phyloP scores from a whole-genome alignment of 2,888 invertebrate genomes.

The Hemicrepidius hirtus region DNA sequence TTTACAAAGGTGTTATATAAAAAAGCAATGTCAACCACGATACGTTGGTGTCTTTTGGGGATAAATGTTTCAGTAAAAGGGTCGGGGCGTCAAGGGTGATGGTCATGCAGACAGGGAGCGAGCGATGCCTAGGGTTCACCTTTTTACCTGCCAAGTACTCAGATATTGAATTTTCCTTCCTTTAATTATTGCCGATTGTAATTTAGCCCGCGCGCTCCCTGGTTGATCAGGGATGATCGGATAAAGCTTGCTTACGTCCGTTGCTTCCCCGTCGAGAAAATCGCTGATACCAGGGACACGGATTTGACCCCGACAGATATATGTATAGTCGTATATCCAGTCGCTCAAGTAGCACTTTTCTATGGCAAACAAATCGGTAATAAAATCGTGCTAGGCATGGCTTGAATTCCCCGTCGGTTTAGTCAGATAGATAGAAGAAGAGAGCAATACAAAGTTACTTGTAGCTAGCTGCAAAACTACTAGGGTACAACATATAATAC shows the following conservation, averaged over 20 bases:
- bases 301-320: slow-evolving; percentile 95
- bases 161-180: slow-evolving; percentile 1
- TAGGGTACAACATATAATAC: slow-evolving; percentile 24
- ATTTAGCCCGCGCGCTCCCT: slow-evolving; percentile 62
- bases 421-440: slow-evolving; percentile 68
- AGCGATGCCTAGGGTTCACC: slow-evolving; percentile 62
- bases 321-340: slow-evolving; percentile 91
- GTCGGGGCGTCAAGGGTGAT: slow-evolving; percentile 27
- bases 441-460: slow-evolving; percentile 46
- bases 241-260: slow-evolving; percentile 82
- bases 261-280: slow-evolving; percentile 89
- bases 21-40: slow-evolving; percentile 12
- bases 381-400: slow-evolving; percentile 46
- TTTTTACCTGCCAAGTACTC: slow-evolving; percentile 48
- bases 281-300: slow-evolving; percentile 97
- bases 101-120: slow-evolving; percentile 63
- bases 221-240: slow-evolving; percentile 51
- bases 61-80: background rate
- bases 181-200: slow-evolving; percentile 40
- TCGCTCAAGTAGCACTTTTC: slow-evolving; percentile 88
- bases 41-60: background rate
- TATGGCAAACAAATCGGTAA: slow-evolving; percentile 72
- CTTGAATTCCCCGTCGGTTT: slow-evolving; percentile 52
- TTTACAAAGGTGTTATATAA: slow-evolving; percentile 17
- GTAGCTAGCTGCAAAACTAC: slow-evolving; percentile 15